These are phyloP conservation scores for Calycopis cecrops DNA, from an alignment of 1,140 invertebrate genomes.

Conservation along the genomic window DNA sequence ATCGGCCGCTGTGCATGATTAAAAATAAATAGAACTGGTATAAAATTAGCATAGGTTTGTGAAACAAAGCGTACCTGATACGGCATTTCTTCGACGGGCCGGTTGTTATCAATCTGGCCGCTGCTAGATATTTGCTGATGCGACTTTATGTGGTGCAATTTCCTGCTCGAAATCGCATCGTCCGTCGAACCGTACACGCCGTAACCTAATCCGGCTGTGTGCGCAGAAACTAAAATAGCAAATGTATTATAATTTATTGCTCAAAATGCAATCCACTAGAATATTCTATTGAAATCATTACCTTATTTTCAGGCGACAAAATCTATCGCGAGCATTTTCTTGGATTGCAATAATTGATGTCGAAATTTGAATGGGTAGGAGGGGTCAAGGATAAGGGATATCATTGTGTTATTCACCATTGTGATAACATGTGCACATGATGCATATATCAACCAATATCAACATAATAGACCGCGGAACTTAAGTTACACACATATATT, in stretches of 20 bases:
- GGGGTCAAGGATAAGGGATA: constrained; percentile 41
- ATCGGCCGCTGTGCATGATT: too few relatives aligned
- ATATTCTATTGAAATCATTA: neutral
- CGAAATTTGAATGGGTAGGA: constrained; percentile 23
- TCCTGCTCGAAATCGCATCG: constrained; percentile 57
- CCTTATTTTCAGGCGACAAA: constrained; percentile 13
- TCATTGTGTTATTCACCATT: constrained; percentile 46
- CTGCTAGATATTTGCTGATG: constrained; percentile 64
- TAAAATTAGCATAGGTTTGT: too few relatives aligned
- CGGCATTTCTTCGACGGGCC: constrained; percentile 73
- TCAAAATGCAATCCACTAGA: neutral
- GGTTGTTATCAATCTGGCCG: constrained; percentile 53
- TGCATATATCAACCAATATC: constrained; percentile 24
- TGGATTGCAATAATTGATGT: constrained; percentile 1
- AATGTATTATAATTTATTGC: constrained; percentile 4
- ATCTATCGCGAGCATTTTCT: constrained; percentile 17
- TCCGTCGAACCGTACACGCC: constrained; percentile 61
- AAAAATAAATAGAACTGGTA: too few relatives aligned
- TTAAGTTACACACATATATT: constrained; percentile 23
- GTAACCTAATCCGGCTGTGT: constrained; percentile 72
- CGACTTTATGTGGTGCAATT: constrained; percentile 72
- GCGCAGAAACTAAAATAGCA: constrained; percentile 63
- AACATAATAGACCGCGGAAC: constrained; percentile 24
- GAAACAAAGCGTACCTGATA: constrained; percentile 66
- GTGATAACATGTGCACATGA: constrained; percentile 67